phyloP scores from a whole-genome alignment of 1,140 invertebrate genomes.

The Varroa destructor region DNA sequence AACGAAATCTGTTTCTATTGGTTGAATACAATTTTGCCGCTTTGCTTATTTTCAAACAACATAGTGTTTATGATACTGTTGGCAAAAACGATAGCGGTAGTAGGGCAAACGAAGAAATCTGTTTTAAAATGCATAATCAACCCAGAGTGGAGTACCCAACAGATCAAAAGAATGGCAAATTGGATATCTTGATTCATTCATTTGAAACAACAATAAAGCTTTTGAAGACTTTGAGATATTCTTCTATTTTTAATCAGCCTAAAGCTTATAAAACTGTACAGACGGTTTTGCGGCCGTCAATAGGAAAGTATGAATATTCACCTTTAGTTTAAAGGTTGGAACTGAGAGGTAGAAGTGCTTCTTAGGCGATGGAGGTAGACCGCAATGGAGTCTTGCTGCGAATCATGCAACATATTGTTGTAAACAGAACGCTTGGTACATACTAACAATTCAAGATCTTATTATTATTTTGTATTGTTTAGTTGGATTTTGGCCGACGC shows the following conservation, averaged over 20 bases:
- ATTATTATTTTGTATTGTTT: too few relatives aligned
- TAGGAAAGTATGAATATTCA: background rate
- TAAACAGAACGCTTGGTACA: too few relatives aligned
- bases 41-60: too few relatives aligned
- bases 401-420: too few relatives aligned
- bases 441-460: too few relatives aligned
- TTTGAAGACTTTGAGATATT: background rate
- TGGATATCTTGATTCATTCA: background rate
- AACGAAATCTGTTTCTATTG: too few relatives aligned
- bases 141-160: background rate
- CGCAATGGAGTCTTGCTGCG: background rate
- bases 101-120: conserved; percentile 1
- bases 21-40: too few relatives aligned
- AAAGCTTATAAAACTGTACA: background rate
- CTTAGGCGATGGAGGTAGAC: background rate
- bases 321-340: background rate
- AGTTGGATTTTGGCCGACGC: too few relatives aligned
- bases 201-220: background rate
- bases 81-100: background rate
- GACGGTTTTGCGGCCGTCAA: conserved; percentile 4
- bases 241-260: background rate
- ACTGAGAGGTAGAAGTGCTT: background rate
- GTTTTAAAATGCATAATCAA: background rate
- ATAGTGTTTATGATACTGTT: too few relatives aligned
- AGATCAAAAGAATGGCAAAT: background rate